Conservation (phyloP, 2,113 vertebrate species). For the Pelmatolapia mariae region DNA sequence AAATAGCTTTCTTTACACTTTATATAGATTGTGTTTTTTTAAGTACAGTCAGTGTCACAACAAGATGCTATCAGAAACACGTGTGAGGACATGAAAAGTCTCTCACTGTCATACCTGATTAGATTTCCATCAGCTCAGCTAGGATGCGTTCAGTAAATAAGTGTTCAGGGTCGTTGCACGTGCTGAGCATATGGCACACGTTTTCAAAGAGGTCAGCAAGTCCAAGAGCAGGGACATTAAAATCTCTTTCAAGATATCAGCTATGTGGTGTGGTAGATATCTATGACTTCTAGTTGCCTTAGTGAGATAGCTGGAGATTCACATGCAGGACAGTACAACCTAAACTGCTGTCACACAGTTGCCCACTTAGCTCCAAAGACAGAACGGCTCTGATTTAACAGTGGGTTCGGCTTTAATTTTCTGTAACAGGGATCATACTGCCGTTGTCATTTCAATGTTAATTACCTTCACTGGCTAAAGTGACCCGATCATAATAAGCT, state of each 20-base stretch:
- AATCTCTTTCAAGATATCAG: not conserved
- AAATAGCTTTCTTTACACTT: not conserved
- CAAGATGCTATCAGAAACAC: not conserved
- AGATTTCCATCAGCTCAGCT: not conserved
- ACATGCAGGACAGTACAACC: not conserved
- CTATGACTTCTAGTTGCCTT: not conserved
- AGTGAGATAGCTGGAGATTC: not conserved
- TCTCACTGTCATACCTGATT: not conserved
- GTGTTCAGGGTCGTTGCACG: not conserved
- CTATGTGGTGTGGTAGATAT: not conserved
- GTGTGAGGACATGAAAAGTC: not conserved
- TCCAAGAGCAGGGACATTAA: accelerated
- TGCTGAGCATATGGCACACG: not conserved
- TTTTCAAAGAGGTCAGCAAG: not conserved
- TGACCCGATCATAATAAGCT: not conserved
- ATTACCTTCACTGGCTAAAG: not conserved
- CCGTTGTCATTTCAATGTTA: not conserved
- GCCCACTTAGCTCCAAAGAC: not conserved
- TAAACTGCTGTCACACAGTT: not conserved
- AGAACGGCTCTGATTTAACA: not conserved
- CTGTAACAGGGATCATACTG: not conserved
- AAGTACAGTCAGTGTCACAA: not conserved
- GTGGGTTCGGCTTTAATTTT: not conserved
- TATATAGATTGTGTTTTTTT: not conserved
- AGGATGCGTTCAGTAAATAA: not conserved